phyloP scores from a whole-genome alignment of 30 jellyfish, hydroid and myxozoan species.

The Sanderia malayensis region DNA sequence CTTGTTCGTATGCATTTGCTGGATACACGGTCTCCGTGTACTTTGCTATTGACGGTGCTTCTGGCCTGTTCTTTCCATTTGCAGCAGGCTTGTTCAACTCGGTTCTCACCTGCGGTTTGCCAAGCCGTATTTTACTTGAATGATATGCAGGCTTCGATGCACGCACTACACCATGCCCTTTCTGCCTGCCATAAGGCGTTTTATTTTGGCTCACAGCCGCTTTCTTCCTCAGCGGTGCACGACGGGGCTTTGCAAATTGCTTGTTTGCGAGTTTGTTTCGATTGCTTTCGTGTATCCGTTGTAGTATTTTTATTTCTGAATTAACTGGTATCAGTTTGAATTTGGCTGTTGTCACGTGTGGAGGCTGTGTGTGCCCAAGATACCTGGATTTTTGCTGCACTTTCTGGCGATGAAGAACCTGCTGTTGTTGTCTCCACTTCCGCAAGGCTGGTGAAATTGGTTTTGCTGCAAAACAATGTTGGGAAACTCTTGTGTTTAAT shows the following conservation, averaged over 20 bases:
- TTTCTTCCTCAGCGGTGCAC: too few species aligned
- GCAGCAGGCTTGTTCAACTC: neutral
- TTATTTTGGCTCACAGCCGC: too few species aligned
- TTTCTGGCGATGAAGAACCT: slow-evolving; percentile 14
- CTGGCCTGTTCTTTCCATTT: slow-evolving; percentile 8
- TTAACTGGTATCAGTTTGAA: neutral
- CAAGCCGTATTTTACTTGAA: neutral
- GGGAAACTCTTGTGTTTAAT: too few species aligned
- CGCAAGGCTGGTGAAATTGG: slow-evolving; percentile 48
- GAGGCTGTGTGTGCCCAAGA: slow-evolving; percentile 4
- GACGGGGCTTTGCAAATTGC: neutral
- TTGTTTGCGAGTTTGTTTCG: neutral
- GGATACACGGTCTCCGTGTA: slow-evolving; percentile 32
- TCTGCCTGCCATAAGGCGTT: too few species aligned
- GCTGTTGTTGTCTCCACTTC: slow-evolving; percentile 60
- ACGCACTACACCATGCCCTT: too few species aligned
- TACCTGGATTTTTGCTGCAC: too few species aligned
- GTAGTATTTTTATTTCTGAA: neutral
- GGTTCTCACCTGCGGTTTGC: slow-evolving; percentile 1
- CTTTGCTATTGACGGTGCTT: slow-evolving; percentile 2
- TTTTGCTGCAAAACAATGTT: too few species aligned
- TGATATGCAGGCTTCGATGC: neutral
- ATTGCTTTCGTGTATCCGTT: too few species aligned
- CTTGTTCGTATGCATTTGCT: slow-evolving; percentile 46
- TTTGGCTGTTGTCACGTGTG: neutral